Conservation (phyloP, 2,888 invertebrate species). For the Cotesia congregata region DNA sequence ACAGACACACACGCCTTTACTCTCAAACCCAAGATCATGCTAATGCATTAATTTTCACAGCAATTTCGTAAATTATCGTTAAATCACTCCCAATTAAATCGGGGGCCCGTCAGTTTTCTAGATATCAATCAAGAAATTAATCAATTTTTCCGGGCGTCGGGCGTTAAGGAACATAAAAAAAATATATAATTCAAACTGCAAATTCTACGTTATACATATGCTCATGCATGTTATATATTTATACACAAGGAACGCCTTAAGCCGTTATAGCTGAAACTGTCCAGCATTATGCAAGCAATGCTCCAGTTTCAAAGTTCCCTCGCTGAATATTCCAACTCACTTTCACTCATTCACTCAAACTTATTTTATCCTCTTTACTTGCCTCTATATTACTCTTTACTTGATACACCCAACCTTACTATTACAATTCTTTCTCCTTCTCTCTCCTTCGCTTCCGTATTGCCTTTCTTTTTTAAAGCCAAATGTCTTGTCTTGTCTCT, state of each 20-base stretch:
- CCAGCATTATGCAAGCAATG: constrained; percentile 67
- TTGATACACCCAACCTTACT: constrained; percentile 7
- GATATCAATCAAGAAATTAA: neutral
- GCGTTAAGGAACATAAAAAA: neutral
- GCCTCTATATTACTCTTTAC: too few species aligned
- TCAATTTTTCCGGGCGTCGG: neutral
- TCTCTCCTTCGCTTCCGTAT: constrained; percentile 24
- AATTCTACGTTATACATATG: neutral
- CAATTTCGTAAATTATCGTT: neutral
- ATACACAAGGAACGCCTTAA: constrained; percentile 53
- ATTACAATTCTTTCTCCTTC: constrained; percentile 11
- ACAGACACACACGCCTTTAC: neutral
- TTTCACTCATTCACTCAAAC: constrained; percentile 66
- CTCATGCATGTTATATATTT: constrained; percentile 25
- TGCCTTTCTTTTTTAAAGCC: constrained; percentile 23
- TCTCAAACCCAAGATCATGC: neutral
- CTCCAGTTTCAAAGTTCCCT: constrained; percentile 65
- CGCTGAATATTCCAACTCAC: constrained; percentile 65
- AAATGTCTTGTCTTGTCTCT: constrained; percentile 16
- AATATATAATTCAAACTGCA: neutral
- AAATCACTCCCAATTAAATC: too few species aligned
- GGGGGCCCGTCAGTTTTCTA: neutral
- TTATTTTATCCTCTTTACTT: constrained; percentile 39
- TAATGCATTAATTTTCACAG: neutral
- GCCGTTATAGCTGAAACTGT: constrained; percentile 58